phyloP scores from a whole-genome alignment of 2,113 vertebrate genomes.

The Desmodus rotundus region DNA sequence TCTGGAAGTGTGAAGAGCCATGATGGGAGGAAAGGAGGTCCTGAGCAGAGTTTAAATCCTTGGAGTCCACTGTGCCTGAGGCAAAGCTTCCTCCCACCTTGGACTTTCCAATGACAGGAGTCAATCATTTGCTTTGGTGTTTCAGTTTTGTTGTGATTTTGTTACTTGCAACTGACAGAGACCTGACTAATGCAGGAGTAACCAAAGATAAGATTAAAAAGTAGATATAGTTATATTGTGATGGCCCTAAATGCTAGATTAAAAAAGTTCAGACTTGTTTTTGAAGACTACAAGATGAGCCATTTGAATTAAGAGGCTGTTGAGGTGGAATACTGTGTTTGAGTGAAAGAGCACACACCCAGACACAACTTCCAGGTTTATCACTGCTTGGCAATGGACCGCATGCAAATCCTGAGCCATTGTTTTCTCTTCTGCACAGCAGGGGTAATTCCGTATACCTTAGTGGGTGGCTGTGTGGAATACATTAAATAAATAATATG shows the following conservation, averaged over 20 bases:
- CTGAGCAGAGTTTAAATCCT: neutral
- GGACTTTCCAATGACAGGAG: neutral
- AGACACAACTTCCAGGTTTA: neutral
- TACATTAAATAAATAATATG: neutral
- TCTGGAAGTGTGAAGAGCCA: neutral
- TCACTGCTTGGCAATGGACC: neutral
- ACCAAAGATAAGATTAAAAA: neutral
- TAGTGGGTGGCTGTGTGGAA: neutral
- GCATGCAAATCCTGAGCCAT: neutral
- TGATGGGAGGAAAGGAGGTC: neutral
- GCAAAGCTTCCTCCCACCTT: neutral
- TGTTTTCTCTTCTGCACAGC: neutral
- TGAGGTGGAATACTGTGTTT: too few species aligned
- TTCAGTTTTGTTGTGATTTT: neutral
- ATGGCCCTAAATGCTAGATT: neutral
- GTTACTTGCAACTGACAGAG: neutral
- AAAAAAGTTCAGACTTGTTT: neutral
- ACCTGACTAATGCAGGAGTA: neutral
- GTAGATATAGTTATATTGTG: neutral
- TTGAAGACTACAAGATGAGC: neutral
- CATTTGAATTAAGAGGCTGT: neutral
- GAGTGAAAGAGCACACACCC: neutral
- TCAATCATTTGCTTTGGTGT: neutral
- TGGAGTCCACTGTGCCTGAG: neutral
- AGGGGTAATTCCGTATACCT: neutral